phyloP scores from a whole-genome alignment of 2,113 vertebrate genomes.

The Pterocles gutturalis region DNA sequence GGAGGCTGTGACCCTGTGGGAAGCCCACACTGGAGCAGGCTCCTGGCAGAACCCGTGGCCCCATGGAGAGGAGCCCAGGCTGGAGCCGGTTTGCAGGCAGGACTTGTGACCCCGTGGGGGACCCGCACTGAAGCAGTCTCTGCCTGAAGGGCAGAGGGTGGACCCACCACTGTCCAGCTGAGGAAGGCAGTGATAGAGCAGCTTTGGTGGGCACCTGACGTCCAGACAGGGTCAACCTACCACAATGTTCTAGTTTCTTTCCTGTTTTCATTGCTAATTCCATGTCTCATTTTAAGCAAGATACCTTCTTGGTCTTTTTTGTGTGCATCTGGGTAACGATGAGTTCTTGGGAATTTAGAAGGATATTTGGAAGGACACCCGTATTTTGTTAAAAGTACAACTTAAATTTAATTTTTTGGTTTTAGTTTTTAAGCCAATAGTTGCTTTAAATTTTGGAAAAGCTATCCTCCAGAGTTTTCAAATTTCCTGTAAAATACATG shows the following conservation, averaged over 20 bases:
- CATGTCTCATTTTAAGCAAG: neutral
- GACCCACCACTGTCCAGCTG: too few species aligned
- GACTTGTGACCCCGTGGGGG: too few species aligned
- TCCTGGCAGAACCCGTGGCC: too few species aligned
- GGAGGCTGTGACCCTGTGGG: too few species aligned
- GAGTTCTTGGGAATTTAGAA: neutral
- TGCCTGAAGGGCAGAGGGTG: too few species aligned
- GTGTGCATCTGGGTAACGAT: neutral
- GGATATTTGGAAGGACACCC: neutral
- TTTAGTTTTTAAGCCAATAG: neutral
- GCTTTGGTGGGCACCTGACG: too few species aligned
- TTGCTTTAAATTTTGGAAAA: neutral
- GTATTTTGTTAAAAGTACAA: neutral
- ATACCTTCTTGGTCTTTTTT: neutral
- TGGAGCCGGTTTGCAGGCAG: too few species aligned
- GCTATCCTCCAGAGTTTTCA: neutral
- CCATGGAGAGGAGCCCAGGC: too few species aligned
- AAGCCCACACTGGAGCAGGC: too few species aligned
- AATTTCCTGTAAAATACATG: neutral
- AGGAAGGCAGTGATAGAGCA: too few species aligned
- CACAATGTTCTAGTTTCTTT: neutral
- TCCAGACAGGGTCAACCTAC: too few species aligned
- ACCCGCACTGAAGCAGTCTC: too few species aligned
- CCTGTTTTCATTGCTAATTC: neutral
- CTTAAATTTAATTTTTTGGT: neutral